Evolutionary conservation across 2,888 invertebrate genomes (phyloP).

Genomic region (Cryptocephalus moraei): DNA sequence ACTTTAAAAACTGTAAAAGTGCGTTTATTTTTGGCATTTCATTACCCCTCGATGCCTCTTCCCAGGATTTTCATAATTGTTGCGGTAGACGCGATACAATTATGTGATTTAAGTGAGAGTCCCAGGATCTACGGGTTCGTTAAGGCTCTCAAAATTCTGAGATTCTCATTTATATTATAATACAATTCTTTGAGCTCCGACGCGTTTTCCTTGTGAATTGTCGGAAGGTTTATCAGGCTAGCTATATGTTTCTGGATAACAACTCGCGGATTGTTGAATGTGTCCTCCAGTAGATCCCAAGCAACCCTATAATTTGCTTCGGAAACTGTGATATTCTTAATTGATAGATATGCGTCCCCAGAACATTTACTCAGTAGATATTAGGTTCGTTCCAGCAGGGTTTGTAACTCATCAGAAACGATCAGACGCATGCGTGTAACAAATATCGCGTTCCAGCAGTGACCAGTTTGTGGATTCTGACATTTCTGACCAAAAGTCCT

Average conservation of each 20-base stretch:
- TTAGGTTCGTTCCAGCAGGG: too few species aligned
- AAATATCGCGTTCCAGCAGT: too few species aligned
- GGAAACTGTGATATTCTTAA: too few species aligned
- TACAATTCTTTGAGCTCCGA: neutral
- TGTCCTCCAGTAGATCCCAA: slow-evolving; percentile 1
- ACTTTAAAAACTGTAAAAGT: slow-evolving; percentile 2
- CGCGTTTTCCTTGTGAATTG: slow-evolving; percentile 1
- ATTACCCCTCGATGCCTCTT: neutral
- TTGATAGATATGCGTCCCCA: too few species aligned
- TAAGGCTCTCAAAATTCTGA: neutral
- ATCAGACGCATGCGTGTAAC: too few species aligned
- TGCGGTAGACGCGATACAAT: too few species aligned
- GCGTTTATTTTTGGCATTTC: neutral
- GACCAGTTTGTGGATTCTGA: too few species aligned
- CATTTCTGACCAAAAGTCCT: too few species aligned
- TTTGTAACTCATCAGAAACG: too few species aligned
- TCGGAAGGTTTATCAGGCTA: slow-evolving; percentile 1
- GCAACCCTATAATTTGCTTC: slow-evolving; percentile 3
- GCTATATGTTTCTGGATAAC: slow-evolving; percentile 2
- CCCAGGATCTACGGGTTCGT: too few species aligned
- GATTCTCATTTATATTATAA: neutral
- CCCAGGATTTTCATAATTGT: slow-evolving; percentile 1
- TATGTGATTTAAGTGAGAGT: slow-evolving; percentile 2
- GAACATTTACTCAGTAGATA: too few species aligned
- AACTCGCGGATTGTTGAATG: slow-evolving; percentile 1